These are phyloP conservation scores for Pseudochirops cupreus DNA, from an alignment of 2,797 vertebrate species.

Conservation along the genomic window DNA sequence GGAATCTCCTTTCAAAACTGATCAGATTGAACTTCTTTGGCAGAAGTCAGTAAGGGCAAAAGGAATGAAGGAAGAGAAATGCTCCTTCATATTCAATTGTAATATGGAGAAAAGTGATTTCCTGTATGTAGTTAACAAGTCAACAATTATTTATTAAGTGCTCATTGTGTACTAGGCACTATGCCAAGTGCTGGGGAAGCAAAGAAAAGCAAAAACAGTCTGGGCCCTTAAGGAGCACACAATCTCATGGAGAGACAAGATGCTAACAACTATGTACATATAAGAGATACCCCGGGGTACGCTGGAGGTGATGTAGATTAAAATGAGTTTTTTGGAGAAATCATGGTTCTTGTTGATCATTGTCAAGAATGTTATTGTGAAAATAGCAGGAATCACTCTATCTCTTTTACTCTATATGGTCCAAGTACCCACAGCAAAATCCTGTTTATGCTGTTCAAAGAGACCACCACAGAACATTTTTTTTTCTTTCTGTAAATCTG, in stretches of 20 bases:
- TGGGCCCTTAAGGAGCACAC: background rate
- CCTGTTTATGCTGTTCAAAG: constrained; percentile 70
- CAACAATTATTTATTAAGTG: background rate
- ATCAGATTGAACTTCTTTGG: constrained; percentile 54
- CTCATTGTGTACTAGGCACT: background rate
- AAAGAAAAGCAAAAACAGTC: background rate
- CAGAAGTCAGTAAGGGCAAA: constrained; percentile 13
- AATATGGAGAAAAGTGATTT: constrained; percentile 59
- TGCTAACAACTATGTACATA: background rate
- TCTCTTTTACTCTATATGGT: constrained; percentile 67
- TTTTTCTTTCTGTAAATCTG: constrained; percentile 60
- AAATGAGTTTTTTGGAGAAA: background rate
- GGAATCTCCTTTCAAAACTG: constrained; percentile 68
- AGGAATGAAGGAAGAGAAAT: background rate
- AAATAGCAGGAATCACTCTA: constrained; percentile 59
- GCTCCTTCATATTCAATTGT: constrained; percentile 57
- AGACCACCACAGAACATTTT: constrained; percentile 50
- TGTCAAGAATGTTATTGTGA: constrained; percentile 44
- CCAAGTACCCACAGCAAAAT: constrained; percentile 72
- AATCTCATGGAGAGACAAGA: background rate
- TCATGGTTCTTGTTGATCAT: constrained; percentile 56
- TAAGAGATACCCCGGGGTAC: background rate
- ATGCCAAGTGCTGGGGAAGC: background rate
- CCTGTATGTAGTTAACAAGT: background rate
- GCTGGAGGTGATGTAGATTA: background rate